Conservation (phyloP, 1,140 invertebrate genomes). For the Drosophila guanche region DNA sequence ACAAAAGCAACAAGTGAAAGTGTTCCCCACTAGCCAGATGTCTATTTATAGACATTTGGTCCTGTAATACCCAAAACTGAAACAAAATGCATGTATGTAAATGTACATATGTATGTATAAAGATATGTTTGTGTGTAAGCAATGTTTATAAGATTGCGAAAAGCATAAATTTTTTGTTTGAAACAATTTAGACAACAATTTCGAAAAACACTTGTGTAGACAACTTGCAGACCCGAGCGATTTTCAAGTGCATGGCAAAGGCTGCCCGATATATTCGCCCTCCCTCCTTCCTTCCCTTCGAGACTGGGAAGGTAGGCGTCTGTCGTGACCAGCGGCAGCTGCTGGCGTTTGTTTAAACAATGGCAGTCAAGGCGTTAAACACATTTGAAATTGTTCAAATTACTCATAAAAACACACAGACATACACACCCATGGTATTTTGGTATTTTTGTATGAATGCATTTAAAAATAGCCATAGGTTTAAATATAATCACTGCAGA, state of each 20-base stretch:
- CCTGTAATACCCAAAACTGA: conserved; percentile 41
- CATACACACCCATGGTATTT: neutral
- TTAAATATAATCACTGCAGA: conserved; percentile 16
- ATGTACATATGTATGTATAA: conserved; percentile 3
- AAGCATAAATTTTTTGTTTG: conserved; percentile 39
- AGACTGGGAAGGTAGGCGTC: conserved; percentile 28
- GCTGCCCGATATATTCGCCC: conserved; percentile 40
- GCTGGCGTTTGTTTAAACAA: conserved; percentile 59
- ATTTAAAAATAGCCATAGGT: conserved; percentile 47
- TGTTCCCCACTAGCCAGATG: conserved; percentile 26
- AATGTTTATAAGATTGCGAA: conserved; percentile 52
- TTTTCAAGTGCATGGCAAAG: conserved; percentile 66
- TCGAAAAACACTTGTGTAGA: conserved; percentile 8
- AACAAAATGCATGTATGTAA: conserved; percentile 9
- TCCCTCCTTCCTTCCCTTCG: conserved; percentile 5
- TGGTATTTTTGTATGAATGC: conserved; percentile 16
- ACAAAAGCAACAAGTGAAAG: conserved; percentile 72
- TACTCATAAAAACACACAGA: conserved; percentile 7
- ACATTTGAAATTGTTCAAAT: conserved; percentile 36
- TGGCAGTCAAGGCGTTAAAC: conserved; percentile 22
- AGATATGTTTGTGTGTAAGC: too few species aligned
- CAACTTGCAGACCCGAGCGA: conserved; percentile 18
- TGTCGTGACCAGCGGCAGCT: conserved; percentile 35
- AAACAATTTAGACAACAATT: conserved; percentile 16
- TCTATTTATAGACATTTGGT: conserved; percentile 61